Evolutionary conservation across 2,113 vertebrate species (phyloP).

Genomic region (Cyprinodon variegatus): DNA sequence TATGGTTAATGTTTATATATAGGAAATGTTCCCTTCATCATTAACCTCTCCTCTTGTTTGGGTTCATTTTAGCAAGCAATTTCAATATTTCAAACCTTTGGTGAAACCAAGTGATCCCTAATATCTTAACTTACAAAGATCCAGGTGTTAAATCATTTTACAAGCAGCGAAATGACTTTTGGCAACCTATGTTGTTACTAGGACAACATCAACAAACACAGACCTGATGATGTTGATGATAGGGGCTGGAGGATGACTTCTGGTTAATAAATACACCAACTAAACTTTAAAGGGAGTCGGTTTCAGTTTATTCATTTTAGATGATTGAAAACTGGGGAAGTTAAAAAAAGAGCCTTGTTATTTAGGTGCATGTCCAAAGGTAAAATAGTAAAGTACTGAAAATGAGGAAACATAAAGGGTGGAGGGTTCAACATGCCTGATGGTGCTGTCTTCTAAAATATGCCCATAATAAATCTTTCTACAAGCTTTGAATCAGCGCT

Average conservation of each 20-base stretch:
- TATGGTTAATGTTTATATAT: neutral
- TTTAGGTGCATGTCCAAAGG: neutral
- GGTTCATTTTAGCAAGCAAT: neutral
- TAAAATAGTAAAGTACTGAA: neutral
- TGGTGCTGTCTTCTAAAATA: slow-evolving; percentile 33
- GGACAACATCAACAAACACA: slow-evolving; percentile 58
- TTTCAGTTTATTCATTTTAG: slow-evolving; percentile 11
- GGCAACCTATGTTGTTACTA: slow-evolving; percentile 46
- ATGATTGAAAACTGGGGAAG: neutral
- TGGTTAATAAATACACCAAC: slow-evolving; percentile 35
- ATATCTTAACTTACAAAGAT: slow-evolving; percentile 2
- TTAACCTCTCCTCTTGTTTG: neutral
- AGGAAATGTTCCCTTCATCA: neutral
- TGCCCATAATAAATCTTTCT: slow-evolving; percentile 41
- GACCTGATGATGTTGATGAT: slow-evolving; percentile 35
- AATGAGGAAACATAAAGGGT: neutral
- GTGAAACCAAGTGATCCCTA: neutral
- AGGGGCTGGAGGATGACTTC: slow-evolving; percentile 45
- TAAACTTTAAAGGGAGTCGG: neutral
- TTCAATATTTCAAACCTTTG: neutral
- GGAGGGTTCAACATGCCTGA: slow-evolving; percentile 26
- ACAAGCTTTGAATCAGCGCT: slow-evolving; percentile 23
- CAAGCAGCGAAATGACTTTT: slow-evolving; percentile 19
- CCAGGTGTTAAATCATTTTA: slow-evolving; percentile 10
- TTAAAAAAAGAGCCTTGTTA: neutral